Conservation (phyloP, 2,888 invertebrate genomes). For the Smittia sp. region DNA sequence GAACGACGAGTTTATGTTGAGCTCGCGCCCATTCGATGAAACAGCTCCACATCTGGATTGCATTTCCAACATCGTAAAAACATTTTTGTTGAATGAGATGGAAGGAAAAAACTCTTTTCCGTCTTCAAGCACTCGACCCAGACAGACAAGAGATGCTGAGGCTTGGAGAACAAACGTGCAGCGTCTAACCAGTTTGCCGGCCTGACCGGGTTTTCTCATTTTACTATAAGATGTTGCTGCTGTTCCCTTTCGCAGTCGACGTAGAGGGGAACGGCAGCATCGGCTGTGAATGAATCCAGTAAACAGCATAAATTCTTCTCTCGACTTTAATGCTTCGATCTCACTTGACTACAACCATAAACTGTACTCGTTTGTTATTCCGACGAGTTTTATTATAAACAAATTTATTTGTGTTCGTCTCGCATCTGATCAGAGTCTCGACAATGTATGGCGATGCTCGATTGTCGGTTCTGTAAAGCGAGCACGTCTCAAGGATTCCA, state of each 20-base stretch:
- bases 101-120: not conserved
- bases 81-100: not conserved
- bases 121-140: not conserved
- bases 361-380: conserved; percentile 12
- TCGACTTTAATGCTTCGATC: conserved; percentile 6
- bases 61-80: not conserved
- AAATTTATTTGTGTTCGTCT: conserved; percentile 18
- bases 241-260: no score
- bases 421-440: not conserved
- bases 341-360: not conserved
- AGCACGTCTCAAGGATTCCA: not conserved
- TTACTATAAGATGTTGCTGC: no score
- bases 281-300: not conserved
- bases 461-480: not conserved
- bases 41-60: conserved; percentile 37
- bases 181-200: not conserved
- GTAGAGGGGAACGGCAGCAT: not conserved
- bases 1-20: not conserved
- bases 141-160: no score
- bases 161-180: no score
- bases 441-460: no score
- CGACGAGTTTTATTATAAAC: not conserved
- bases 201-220: not conserved
- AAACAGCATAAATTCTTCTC: not conserved
- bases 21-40: not conserved